Percentiles rank a stretch among this genome's conserved stretches.
Evolutionary conservation across 2,888 invertebrate genomes (phyloP).

Genomic region (Ecliptopera silaceata): DNA sequence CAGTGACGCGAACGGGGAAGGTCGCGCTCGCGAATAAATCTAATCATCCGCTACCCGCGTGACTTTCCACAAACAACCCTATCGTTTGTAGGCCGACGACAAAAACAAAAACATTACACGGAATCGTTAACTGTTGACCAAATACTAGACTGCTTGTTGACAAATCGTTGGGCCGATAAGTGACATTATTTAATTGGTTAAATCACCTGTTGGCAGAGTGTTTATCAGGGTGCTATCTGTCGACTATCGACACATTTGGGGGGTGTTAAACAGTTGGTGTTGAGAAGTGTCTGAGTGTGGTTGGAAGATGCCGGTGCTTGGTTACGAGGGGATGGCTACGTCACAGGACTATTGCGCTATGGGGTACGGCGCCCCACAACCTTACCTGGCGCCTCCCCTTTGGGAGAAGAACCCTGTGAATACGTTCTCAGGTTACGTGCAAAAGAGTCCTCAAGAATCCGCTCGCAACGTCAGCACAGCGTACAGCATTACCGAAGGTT

Average conservation of each 20-base stretch:
- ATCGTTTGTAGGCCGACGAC: constrained; percentile 56
- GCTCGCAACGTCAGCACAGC: constrained; percentile 10
- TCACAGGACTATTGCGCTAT: constrained; percentile 66
- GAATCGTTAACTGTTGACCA: constrained; percentile 40
- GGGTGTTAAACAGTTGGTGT: constrained; percentile 53
- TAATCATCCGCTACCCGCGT: constrained; percentile 47
- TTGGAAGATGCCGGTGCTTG: constrained; percentile 74
- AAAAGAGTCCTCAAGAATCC: constrained; percentile 49
- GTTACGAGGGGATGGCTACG: constrained; percentile 65
- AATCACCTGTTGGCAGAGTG: constrained; percentile 60
- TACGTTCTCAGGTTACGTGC: constrained; percentile 51
- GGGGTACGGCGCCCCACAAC: constrained; percentile 56
- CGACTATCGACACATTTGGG: constrained; percentile 34
- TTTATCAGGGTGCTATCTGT: constrained; percentile 50
- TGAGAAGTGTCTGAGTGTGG: constrained; percentile 47
- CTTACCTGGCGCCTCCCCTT: constrained; percentile 55
- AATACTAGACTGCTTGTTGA: constrained; percentile 36
- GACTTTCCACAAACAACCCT: constrained; percentile 56
- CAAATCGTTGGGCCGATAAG: constrained; percentile 42
- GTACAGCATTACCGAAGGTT: constrained; percentile 50
- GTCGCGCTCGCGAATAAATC: constrained; percentile 48
- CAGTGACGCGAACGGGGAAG: constrained; percentile 52
- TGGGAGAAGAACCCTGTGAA: constrained; percentile 66
- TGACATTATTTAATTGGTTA: constrained; percentile 50
- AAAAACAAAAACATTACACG: constrained; percentile 66